Percentiles rank a stretch among this genome's conserved stretches.
phyloP scores from a whole-genome alignment of 2,113 vertebrate species.

The Gadus chalcogrammus region DNA sequence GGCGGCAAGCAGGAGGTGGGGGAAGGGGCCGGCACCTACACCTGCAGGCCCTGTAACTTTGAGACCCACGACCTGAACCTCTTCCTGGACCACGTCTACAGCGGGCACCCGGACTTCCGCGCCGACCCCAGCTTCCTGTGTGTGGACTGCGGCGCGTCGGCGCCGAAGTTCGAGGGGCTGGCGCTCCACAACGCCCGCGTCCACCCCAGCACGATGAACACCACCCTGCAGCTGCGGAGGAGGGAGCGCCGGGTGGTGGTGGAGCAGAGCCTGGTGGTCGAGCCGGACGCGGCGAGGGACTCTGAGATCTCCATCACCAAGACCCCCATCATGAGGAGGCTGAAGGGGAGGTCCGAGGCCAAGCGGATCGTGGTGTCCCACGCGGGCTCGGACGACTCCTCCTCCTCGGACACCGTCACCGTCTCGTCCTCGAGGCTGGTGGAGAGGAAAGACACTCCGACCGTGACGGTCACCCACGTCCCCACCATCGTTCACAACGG shows the following conservation, averaged over 20 bases:
- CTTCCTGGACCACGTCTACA: constrained; percentile 90
- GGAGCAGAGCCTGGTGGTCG: constrained; percentile 77
- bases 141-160: constrained; percentile 79
- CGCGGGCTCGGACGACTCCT: constrained; percentile 70
- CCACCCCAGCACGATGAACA: constrained; percentile 73
- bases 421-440: constrained; percentile 42
- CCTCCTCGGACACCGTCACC: constrained; percentile 36
- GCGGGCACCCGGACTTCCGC: constrained; percentile 85
- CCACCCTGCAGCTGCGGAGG: constrained; percentile 81
- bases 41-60: constrained; percentile 87
- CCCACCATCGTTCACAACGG: constrained; percentile 80
- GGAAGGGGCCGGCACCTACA: constrained; percentile 75
- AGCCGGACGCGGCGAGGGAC: constrained; percentile 61
- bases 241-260: constrained; percentile 76
- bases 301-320: constrained; percentile 93
- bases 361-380: constrained; percentile 88
- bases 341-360: constrained; percentile 88
- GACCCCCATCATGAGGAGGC: constrained; percentile 97
- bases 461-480: constrained; percentile 75
- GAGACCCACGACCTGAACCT: constrained; percentile 84
- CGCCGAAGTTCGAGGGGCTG: constrained; percentile 87
- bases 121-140: constrained; percentile 87
- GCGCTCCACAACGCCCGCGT: constrained; percentile 85
- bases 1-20: constrained; percentile 56
- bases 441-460: constrained; percentile 60